Evolutionary conservation across 1,140 invertebrate genomes (phyloP), one percentile per base, ranked within the genome.

Genomic region (Pseudomyrmex cubaensis): DNA sequence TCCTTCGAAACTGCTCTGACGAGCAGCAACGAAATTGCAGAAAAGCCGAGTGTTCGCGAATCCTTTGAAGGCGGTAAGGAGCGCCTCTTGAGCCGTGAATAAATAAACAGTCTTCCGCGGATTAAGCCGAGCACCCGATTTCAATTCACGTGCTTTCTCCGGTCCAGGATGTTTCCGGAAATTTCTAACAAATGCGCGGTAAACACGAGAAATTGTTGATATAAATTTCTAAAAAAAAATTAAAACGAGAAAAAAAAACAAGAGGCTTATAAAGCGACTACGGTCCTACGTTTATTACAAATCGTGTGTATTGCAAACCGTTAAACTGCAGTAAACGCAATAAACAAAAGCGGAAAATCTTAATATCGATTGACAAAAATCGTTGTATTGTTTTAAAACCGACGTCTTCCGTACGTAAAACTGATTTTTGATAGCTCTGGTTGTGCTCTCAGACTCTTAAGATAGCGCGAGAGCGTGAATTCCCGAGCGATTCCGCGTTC

Each of bases 71-170:
- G 48, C 48, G 84, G 78, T 83, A 89, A 87, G 83, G 62, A 85
- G 89, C 64, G 48, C 77, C 83, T 77, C 82, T 89, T 54, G 78
- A 89, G 67, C 69, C 59, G 48, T 86, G 87, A 88, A 90, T 90
- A 90, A 90, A 88, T 90, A 89, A 88, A 89, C 78, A 89, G 82
- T 86, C 83, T 90, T 85, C 62, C 87, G 35, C 72, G 75, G 77
- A 88, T 90, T 88, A 90, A 88, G 66, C 89, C 50, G 63, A 89
- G 85, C 75, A 86, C 59, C 54, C 75, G 72, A 67, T 87, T 46
- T 59, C 76, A 61, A 80, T 84, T 35, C 35, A 35, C 57, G 76
- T 50, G 57, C 67, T 10, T 25, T 44, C 22, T 61, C 2, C 25
- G 56, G 57, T 75, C 80, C 76, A 74, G 57, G 20, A 35, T 56